Base-by-base conservation (phyloP, 2,113 vertebrate species). In the Crotalus viridis region DNA sequence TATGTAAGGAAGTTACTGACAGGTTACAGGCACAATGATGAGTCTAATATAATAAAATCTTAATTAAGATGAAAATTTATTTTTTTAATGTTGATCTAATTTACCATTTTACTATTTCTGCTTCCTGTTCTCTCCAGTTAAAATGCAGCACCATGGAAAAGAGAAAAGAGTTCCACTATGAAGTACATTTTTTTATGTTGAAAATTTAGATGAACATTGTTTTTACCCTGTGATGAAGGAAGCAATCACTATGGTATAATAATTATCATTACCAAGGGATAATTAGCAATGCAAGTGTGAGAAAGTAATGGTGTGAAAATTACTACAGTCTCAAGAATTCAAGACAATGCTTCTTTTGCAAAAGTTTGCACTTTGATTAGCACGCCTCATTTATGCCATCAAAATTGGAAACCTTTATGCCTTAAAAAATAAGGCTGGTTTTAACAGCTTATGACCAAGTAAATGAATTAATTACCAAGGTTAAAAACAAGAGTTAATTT, bases 261-360 rank as follows among this genome's bases (percentile, higher is more conserved):
- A 95, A 95, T 95, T 91, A 95, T 91, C 26, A 90, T 94, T 95
- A 89, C 86, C 85, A 94, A 94, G 55, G 10, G 90, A 92, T 93
- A 96, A 93, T 95, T 96, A 95, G 91, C 43, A 97, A 96, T 90
- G 61, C 55, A 95, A 87, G 61, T 85, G n/a, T 95, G 91, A 94
- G 90, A 95, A 95, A 96, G 69, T 89, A 69, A 90, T 96, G 86
- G 22, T 90, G 10, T 94, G 88, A 93, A 96, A 97, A 97, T 96
- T 91, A 95, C 69, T 91, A 87, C 21, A 89, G 0, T 92, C 90
- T 55, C 90, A 95, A 81, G 91, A 93, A 96, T 94, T 21, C 43
- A 90, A 81, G 51, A 93, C 46, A 1, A 95, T 5, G 90, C 56
- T 87, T 87, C 91, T 95, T 91, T 96, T 94, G 91, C 87, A 94